Conservation (phyloP, 2,113 vertebrate species). For the Dendrocopos noguchii region DNA sequence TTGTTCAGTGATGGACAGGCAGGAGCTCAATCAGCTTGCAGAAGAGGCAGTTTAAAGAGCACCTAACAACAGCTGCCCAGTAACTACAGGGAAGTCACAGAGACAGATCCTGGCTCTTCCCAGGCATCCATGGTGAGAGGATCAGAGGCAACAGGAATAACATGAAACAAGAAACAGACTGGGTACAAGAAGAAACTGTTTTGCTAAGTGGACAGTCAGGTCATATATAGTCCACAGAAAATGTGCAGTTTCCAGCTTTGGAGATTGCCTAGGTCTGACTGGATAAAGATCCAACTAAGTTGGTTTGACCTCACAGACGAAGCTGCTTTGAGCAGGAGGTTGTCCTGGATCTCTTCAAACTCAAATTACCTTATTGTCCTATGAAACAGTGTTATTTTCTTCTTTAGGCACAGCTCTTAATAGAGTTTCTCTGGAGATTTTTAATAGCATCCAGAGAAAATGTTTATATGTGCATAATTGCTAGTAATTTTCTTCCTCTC, state of each 20-base stretch:
- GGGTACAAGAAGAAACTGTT: not conserved
- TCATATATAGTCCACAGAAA: not conserved
- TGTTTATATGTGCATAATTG: conserved; percentile 31
- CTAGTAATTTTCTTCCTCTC: conserved; percentile 25
- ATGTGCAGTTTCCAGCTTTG: not conserved
- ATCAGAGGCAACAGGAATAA: not conserved
- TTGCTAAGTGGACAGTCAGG: not conserved
- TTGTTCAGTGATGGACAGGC: not conserved
- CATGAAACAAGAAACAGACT: not conserved
- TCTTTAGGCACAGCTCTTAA: not conserved
- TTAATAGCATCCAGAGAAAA: conserved; percentile 25
- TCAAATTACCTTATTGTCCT: not conserved
- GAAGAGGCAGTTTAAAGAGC: not conserved
- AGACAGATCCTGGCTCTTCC: not conserved
- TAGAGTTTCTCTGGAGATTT: not conserved
- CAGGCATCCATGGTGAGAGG: not conserved
- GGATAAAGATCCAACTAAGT: not conserved
- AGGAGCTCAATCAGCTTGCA: not conserved
- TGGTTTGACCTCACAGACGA: not conserved
- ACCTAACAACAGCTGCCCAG: not conserved
- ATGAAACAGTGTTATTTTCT: not conserved
- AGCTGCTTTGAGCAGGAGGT: not conserved
- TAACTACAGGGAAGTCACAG: fast-evolving
- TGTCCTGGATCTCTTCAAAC: not conserved
- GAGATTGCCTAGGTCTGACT: not conserved